These are phyloP conservation scores for Poecilia velifera DNA, from an alignment of 2,797 vertebrate genomes.

Conservation along the genomic window DNA sequence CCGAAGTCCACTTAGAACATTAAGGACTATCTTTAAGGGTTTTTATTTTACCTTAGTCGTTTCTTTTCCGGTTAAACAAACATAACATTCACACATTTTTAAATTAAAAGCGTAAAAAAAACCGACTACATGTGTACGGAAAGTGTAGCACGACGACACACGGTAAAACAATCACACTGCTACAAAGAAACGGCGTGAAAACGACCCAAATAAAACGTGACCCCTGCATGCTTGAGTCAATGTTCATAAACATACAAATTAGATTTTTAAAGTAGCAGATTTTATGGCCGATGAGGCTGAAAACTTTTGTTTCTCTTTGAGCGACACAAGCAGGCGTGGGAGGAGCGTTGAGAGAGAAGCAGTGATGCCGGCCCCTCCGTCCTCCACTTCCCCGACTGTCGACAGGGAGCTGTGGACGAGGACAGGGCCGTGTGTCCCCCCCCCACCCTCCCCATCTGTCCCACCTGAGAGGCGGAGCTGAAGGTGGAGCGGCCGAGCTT, in stretches of 20 bases:
- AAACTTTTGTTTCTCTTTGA: slow-evolving; percentile 25
- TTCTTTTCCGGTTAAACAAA: not conserved
- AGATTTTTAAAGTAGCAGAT: slow-evolving; percentile 13
- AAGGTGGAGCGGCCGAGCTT: slow-evolving; percentile 91
- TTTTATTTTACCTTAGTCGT: not conserved
- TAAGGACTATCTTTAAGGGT: not conserved
- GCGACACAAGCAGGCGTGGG: slow-evolving; percentile 71
- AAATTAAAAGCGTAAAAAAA: slow-evolving; percentile 4
- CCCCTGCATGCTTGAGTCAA: slow-evolving; percentile 71
- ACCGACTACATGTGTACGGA: not conserved
- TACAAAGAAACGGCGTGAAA: slow-evolving; percentile 19
- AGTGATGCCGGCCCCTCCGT: slow-evolving; percentile 52
- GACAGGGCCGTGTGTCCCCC: slow-evolving; percentile 28
- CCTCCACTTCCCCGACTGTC: slow-evolving; percentile 47
- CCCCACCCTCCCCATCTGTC: slow-evolving; percentile 71
- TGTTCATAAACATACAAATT: not conserved
- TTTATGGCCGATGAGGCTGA: slow-evolving; percentile 3
- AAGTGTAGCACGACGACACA: slow-evolving; percentile 37
- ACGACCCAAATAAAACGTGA: slow-evolving; percentile 2
- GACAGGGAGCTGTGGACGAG: slow-evolving; percentile 28
- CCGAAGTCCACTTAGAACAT: not conserved
- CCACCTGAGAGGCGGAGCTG: slow-evolving; percentile 96
- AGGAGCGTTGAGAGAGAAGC: slow-evolving; percentile 51
- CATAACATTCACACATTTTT: not conserved
- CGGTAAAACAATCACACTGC: slow-evolving; percentile 30